Base-by-base conservation (phyloP, 2,113 vertebrate genomes). In the Hystrix brachyura region DNA sequence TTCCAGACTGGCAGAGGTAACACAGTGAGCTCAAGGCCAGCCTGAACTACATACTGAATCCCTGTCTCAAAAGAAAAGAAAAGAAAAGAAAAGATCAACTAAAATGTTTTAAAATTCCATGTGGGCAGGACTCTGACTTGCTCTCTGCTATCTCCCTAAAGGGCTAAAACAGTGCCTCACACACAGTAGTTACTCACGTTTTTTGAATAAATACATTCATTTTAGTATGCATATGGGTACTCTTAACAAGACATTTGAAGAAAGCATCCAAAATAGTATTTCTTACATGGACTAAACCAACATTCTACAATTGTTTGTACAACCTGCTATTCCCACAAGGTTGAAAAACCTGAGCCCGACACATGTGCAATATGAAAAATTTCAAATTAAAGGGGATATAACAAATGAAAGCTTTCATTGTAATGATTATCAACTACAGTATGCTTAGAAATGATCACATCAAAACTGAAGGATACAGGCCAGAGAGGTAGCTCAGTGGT, bases 361-460 rank as follows among this genome's bases (percentile, higher is more conserved):
- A 59, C 11, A 65, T 62, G 11, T 57, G 32, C 17, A 84, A 85
- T 86, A 23, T 96, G 93, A 86, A 72, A 79, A 97, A 92, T 90
- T 84, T 84, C 57, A 96, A 94, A 34, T 84, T 90, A 90, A 90
- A 87, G 32, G 6, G 19, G 3, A 90, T n/a, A 34, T 62, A 96
- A 53, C 4, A 92, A 96, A 69, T 74, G 79, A 86, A n/a, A 34
- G 0, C 69, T 96, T 82, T 92, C 60, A 88, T 32, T 74, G 19
- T 65, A 92, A 91, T 96, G 82, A 80, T 57, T 86, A 65, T 81
- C 83, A 97, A 87, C 46, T 94, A 60, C 1, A 51, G 25, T 55
- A 86, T n/a, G 34, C 48, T 96, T 93, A 87, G 32, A 90, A 95
- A 87, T 62, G 34, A 94, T 5, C 25, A 84, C 46, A 69, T 59